These are phyloP conservation scores for Masnerella sp. DNA, from an alignment of 2,888 invertebrate species.

Conservation along the genomic window DNA sequence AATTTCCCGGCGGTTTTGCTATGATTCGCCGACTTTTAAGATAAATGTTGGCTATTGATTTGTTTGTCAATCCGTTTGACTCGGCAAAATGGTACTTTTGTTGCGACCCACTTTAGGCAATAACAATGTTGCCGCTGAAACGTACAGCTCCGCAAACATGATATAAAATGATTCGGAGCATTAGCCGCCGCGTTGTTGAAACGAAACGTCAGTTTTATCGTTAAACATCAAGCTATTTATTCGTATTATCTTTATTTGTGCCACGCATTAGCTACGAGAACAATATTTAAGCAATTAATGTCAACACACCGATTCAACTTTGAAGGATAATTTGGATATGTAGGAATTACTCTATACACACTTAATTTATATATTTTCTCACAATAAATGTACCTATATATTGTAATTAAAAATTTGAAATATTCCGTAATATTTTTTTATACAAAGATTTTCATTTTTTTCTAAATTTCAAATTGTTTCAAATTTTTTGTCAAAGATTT, in stretches of 20 bases:
- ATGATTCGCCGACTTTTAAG: not conserved
- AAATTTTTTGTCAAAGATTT: no score
- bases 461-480: no score
- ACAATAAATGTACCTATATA: no score
- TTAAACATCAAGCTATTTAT: not conserved
- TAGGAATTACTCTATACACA: no score
- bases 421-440: no score
- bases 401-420: no score
- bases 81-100: conserved; percentile 12
- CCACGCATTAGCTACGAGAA: not conserved
- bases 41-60: conserved; percentile 12
- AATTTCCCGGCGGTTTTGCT: not conserved
- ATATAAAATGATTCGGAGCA: not conserved
- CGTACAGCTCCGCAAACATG: not conserved
- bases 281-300: conserved; percentile 1
- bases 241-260: not conserved
- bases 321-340: not conserved
- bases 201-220: not conserved
- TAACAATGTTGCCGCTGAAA: not conserved
- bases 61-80: conserved; percentile 7
- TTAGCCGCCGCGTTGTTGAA: not conserved
- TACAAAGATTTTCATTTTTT: no score
- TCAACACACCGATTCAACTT: not conserved
- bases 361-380: no score
- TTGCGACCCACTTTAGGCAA: conserved; percentile 2